These are phyloP conservation scores for Aphodius granarius DNA, from an alignment of 2,888 invertebrate genomes.

Conservation along the genomic window DNA sequence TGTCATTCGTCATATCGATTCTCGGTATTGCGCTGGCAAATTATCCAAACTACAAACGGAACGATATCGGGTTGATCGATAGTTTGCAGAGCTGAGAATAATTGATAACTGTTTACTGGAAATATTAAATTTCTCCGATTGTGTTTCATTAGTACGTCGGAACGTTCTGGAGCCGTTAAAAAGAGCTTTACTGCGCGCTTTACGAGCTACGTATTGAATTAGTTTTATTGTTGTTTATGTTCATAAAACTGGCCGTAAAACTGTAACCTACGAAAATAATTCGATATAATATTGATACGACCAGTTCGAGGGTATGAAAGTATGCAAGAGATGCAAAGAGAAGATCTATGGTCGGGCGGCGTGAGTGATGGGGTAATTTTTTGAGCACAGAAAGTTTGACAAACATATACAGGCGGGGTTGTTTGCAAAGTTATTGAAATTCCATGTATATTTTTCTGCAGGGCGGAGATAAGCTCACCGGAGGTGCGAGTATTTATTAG, in stretches of 20 bases:
- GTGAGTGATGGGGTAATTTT: not conserved
- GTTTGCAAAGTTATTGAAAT: slow-evolving; percentile 20
- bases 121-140: not conserved
- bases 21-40: not conserved
- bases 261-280: not conserved
- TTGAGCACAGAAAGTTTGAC: slow-evolving; percentile 3
- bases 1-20: not conserved
- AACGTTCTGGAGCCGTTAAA: not conserved
- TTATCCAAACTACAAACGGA: not conserved
- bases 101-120: not conserved
- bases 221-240: not conserved
- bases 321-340: not conserved
- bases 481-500: slow-evolving; percentile 11
- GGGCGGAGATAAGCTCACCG: slow-evolving; percentile 14
- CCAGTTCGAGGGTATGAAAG: not conserved
- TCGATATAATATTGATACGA: not conserved
- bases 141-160: not conserved
- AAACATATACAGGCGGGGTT: slow-evolving; percentile 6
- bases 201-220: not conserved
- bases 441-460: slow-evolving; percentile 16
- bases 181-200: not conserved
- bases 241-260: not conserved
- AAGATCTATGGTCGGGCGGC: not conserved
- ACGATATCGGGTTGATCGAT: not conserved
- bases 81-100: not conserved